Evolutionary conservation across 37 sponge, comb jelly and placozoan genomes (phyloP).

Genomic region (Crambe crambe): DNA sequence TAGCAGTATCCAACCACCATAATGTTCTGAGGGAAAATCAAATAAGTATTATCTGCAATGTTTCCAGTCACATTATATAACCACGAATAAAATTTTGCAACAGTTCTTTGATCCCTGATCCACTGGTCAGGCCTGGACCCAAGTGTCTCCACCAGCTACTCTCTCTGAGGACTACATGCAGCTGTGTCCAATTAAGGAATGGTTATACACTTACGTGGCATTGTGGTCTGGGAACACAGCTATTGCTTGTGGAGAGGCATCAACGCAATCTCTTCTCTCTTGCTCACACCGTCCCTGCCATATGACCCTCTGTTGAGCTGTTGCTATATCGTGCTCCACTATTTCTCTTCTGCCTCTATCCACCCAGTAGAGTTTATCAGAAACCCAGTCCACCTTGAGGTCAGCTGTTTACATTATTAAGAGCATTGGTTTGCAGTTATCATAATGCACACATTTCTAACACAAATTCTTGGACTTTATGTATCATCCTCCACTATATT

Average conservation of each 20-base stretch:
- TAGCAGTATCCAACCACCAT: not conserved
- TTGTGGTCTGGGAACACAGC: not conserved
- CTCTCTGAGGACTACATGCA: not conserved
- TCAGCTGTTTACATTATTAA: conserved; percentile 3
- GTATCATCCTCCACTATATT: too few species aligned
- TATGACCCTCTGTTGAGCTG: not conserved
- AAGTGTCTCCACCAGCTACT: not conserved
- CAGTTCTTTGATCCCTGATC: too few species aligned
- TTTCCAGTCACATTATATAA: too few species aligned
- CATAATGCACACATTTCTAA: too few species aligned
- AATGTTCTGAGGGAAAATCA: not conserved
- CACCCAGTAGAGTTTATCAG: conserved; percentile 42
- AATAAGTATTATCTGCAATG: too few species aligned
- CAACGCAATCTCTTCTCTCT: not conserved
- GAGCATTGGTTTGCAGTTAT: too few species aligned
- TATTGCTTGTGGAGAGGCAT: not conserved
- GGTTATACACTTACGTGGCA: not conserved
- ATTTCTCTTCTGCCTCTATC: conserved; percentile 2
- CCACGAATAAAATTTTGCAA: too few species aligned
- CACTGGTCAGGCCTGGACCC: too few species aligned
- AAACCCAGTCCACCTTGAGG: conserved; percentile 45
- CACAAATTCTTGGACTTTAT: too few species aligned
- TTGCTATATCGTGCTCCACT: conserved; percentile 21
- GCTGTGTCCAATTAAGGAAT: not conserved
- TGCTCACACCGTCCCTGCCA: not conserved